Base-by-base conservation (phyloP, 2,113 vertebrate genomes). In the Gopherus evgoodei region DNA sequence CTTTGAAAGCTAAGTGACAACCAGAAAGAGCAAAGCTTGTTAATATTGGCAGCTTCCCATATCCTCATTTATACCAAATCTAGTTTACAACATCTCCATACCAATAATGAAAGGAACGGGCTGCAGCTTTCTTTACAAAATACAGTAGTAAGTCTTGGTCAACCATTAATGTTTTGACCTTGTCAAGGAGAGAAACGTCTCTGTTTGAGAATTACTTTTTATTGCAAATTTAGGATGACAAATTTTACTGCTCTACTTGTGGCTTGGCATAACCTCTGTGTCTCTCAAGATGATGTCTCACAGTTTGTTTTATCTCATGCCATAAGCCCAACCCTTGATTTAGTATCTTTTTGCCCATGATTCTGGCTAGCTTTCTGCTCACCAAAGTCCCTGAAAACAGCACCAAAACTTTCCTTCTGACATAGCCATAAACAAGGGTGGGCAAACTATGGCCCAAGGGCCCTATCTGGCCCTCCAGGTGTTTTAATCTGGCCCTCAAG, bases 81-180 rank as follows among this genome's bases (percentile, higher is more conserved):
- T 79, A 24, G 54, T 92, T 78, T 92, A 92, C 88, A 92, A 92
- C 75, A 86, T 42, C 22, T 75, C 25, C 38, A 3, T n/a, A 38
- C 72, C 49, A 82, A 94, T 52, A 72, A 54, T 76, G 21, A 93
- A 89, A 11, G 10, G 94, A 19, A 2, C 13, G 52, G 38, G 56
- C 47, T 87, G 76, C 27, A 79, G 49, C 11, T 94, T 93, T 86
- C 47, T 84, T 91, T 86, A 57, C 19, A 89, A 83, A 88, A 83
- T 82, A 21, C 22, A 57, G 0, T 80, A 53, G 22, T 53, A 22
- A 79, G 4, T 88, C 13, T 47, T 47, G 6, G 11, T 27, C 4
- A 53, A 27, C 7, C 38, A 72, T n/a, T 89, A 91, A 31, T 87
- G 3, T 85, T 5, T 13, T 44, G 35, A 59, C 49, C 56, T 72